Percentiles rank a stretch among this genome's conserved stretches.
Conservation (phyloP, 2,888 invertebrate species). For the Corythucha ciliata region DNA sequence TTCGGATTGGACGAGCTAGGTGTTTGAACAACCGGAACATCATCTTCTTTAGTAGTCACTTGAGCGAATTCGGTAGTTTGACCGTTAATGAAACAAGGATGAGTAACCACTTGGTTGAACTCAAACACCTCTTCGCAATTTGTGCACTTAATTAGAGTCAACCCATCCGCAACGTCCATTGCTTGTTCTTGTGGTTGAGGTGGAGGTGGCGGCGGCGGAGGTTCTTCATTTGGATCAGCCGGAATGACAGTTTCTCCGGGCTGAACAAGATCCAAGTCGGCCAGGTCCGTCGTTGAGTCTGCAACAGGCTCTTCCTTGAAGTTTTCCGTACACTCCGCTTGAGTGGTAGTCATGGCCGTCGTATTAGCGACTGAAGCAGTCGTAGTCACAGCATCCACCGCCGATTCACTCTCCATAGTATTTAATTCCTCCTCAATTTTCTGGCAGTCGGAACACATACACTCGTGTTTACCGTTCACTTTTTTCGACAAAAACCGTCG, state of each 20-base stretch:
- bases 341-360: background rate
- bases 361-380: background rate
- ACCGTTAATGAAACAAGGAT: constrained; percentile 26
- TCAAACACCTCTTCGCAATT: constrained; percentile 27
- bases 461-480: no score
- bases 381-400: background rate
- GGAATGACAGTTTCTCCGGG: background rate
- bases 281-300: background rate
- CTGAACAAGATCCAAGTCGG: background rate
- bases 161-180: background rate
- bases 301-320: constrained; percentile 9
- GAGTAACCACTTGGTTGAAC: constrained; percentile 23
- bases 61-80: constrained; percentile 25
- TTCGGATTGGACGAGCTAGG: no score
- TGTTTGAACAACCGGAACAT: no score
- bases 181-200: no score
- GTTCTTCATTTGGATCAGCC: background rate
- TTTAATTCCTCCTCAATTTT: background rate
- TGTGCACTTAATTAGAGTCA: constrained; percentile 21
- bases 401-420: background rate
- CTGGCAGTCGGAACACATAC: constrained; percentile 11
- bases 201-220: no score
- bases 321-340: background rate
- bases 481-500: constrained; percentile 22
- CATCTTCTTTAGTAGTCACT: no score